Evolutionary conservation across 2,888 invertebrate species (phyloP).

Genomic region (Drosophila affinis): DNA sequence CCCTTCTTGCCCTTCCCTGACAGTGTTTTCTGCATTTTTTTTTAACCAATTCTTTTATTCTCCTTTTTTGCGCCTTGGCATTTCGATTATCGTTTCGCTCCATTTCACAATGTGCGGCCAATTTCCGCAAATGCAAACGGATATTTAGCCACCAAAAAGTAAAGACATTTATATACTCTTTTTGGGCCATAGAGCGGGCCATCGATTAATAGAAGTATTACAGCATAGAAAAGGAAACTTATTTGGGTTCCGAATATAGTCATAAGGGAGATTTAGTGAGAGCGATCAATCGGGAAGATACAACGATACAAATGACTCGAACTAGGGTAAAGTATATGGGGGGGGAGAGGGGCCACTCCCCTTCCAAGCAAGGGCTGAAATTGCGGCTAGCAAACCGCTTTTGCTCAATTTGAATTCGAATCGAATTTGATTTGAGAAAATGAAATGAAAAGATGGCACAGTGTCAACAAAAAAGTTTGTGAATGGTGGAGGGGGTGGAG

Average conservation of each 20-base stretch:
- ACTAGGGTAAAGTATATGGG: neutral
- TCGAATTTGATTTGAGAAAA: conserved; percentile 68
- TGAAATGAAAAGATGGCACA: conserved; percentile 60
- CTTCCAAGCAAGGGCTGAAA: conserved; percentile 29
- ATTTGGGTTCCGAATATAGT: neutral
- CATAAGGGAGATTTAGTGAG: neutral
- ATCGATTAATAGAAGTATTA: too few relatives aligned
- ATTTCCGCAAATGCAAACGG: conserved; percentile 53
- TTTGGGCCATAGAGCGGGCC: neutral
- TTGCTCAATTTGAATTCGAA: conserved; percentile 72
- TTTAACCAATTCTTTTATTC: neutral
- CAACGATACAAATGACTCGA: neutral
- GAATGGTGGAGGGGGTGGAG: neutral
- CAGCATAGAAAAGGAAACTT: neutral
- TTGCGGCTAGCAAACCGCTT: conserved; percentile 47
- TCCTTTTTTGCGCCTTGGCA: neutral
- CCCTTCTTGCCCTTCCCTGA: neutral
- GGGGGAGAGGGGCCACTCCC: too few relatives aligned
- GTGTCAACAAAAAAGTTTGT: conserved; percentile 66
- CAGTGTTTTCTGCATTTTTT: conserved; percentile 37
- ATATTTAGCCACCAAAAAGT: neutral
- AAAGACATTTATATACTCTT: neutral
- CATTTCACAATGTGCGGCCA: conserved; percentile 51
- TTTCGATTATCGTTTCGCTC: conserved; percentile 42
- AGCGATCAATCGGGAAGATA: neutral